These are phyloP conservation scores for Celastrina argiolus DNA, from an alignment of 2,888 invertebrate genomes.

Conservation along the genomic window DNA sequence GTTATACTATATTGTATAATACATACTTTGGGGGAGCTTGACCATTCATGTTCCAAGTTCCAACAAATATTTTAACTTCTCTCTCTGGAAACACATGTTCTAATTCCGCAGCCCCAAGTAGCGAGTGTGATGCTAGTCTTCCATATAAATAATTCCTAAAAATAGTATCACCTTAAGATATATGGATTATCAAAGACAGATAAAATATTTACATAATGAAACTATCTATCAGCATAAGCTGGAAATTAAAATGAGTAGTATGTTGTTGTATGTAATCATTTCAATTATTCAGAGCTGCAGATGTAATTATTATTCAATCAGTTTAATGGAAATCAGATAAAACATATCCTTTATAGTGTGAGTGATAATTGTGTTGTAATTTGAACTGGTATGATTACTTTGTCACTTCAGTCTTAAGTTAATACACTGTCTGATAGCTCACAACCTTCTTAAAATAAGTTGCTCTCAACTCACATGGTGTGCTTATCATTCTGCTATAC, in stretches of 20 bases:
- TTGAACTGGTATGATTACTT: too few relatives aligned
- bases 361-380: not conserved
- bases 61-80: slow-evolving; percentile 92
- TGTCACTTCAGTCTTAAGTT: not conserved
- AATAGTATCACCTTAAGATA: too few relatives aligned
- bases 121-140: slow-evolving; percentile 86
- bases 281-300: not conserved
- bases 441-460: not conserved
- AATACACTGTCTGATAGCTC: not conserved
- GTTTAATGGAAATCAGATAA: slow-evolving; percentile 7
- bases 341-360: not conserved
- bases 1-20: not conserved
- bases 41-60: slow-evolving; percentile 98
- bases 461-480: not conserved
- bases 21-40: slow-evolving; percentile 87
- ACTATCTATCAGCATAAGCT: not conserved
- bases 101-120: slow-evolving; percentile 90
- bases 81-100: slow-evolving; percentile 91
- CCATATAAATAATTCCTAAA: slow-evolving; percentile 88
- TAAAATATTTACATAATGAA: too few relatives aligned
- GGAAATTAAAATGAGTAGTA: not conserved
- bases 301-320: not conserved
- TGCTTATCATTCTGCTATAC: too few relatives aligned
- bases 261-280: not conserved
- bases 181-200: too few relatives aligned